Evolutionary conservation across 2,797 vertebrate genomes (phyloP), one percentile per base, ranked within the genome.

Genomic region (Zalophus californianus): DNA sequence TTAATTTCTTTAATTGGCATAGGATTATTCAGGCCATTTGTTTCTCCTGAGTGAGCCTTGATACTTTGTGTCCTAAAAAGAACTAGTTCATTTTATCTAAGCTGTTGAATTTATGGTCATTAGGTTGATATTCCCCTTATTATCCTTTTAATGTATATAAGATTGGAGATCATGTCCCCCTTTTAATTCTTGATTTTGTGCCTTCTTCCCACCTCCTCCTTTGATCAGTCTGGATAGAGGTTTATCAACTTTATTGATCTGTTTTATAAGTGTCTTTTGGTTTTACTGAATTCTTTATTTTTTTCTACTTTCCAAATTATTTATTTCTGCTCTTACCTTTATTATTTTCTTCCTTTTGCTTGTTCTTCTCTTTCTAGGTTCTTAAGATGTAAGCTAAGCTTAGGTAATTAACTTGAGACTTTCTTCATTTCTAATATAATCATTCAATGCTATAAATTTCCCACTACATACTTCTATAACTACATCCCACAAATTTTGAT

Each of bases 281-380:
- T 72, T 56, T 88, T 4, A 54, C 64, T 88, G 3, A 70, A 79
- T 68, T 87, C 54, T 72, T 3, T 48, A 48, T 85, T 44, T 56
- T 92, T 73, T 79, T 54, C 23, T 85, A 2, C 52, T 48, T 92
- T 83, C 5, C 11, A 14, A 35, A 82, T 64, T 48, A 35, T 88
- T 91, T 86, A 16, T 54, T 78, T 92, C 21, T 58, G 7, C 25
- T 86, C 72, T 68, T 64, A 70, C 79, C 27, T 78, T 64, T 91
- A 91, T 89, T 25, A 84, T 73, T 89, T 94, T 10, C 4, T 80
- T 92, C 15, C 83, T 90, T 90, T 62, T 93, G 29, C 16, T 29
- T 92, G 14, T 5, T 79, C 3, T 72, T 82, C 41, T 79, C 29
- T 82, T 85, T 90, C 23, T 86, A 38, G 41, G 41, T 93, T 80